Percentiles rank a stretch among this genome's conserved stretches.
Conservation (phyloP, 2,797 vertebrate genomes). For the Acropternis orthonyx region DNA sequence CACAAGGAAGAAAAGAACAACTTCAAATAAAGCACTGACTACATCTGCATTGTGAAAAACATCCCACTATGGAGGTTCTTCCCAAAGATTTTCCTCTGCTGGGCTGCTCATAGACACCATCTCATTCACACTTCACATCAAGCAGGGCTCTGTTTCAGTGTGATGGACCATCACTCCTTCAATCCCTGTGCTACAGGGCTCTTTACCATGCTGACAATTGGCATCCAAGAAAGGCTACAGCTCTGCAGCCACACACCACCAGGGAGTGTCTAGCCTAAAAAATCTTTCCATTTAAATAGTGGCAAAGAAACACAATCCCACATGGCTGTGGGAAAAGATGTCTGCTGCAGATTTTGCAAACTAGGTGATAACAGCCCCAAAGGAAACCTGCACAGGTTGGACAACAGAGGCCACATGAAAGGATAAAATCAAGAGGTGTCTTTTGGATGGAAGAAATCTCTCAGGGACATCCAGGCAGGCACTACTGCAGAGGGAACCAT, state of each 20-base stretch:
- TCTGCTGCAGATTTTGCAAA: neutral
- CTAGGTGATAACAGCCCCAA: neutral
- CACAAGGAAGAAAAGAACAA: neutral
- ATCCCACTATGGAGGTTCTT: neutral
- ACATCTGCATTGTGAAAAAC: neutral
- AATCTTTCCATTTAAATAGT: fast-evolving
- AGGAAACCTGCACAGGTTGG: neutral
- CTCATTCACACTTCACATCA: neutral
- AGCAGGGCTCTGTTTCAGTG: neutral
- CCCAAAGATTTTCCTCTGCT: neutral
- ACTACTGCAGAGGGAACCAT: neutral
- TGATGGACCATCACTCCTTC: neutral
- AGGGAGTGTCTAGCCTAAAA: neutral
- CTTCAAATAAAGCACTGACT: neutral
- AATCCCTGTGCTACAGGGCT: neutral
- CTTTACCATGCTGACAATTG: neutral
- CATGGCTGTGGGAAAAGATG: neutral
- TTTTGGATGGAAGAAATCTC: neutral
- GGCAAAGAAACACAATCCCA: neutral
- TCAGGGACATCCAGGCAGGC: neutral
- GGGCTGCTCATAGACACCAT: neutral
- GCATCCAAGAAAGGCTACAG: neutral
- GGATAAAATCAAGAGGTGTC: neutral
- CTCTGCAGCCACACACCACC: neutral
- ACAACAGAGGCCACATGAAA: fast-evolving